Conservation (phyloP, 1,140 invertebrate species). For the Eciton burchellii region DNA sequence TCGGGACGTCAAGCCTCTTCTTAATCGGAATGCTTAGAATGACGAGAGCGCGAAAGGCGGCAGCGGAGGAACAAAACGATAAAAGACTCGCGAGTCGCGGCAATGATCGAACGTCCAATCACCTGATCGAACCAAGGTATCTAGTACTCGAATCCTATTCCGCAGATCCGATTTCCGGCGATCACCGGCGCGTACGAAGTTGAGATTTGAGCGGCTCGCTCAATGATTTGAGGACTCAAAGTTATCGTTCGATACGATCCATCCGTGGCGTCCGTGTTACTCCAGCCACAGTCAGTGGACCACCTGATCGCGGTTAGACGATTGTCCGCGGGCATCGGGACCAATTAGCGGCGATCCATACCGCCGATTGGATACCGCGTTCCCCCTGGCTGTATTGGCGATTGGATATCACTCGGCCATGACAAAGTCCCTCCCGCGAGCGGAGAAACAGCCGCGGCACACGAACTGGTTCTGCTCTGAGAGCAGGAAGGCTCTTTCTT, state of each 20-base stretch:
- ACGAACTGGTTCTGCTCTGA: slow-evolving; percentile 70
- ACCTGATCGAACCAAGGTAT: too few relatives aligned
- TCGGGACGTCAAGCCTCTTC: too few relatives aligned
- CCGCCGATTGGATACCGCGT: slow-evolving; percentile 75
- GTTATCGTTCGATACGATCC: slow-evolving; percentile 28
- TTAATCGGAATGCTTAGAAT: too few relatives aligned
- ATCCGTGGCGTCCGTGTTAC: slow-evolving; percentile 30
- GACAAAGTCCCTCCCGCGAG: slow-evolving; percentile 77
- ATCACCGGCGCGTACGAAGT: neutral
- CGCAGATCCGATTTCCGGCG: neutral
- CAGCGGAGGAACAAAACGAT: too few relatives aligned
- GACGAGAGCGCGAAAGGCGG: too few relatives aligned
- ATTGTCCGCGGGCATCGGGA: slow-evolving; percentile 66
- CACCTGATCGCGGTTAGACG: slow-evolving; percentile 73
- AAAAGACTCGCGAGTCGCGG: too few relatives aligned
- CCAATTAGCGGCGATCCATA: slow-evolving; percentile 74
- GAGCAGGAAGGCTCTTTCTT: slow-evolving; percentile 37
- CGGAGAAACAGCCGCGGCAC: slow-evolving; percentile 51
- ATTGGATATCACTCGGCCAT: slow-evolving; percentile 75
- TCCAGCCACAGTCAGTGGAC: slow-evolving; percentile 60
- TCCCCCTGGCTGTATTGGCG: slow-evolving; percentile 73
- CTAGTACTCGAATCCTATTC: too few relatives aligned
- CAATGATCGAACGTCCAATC: too few relatives aligned
- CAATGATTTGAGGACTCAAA: neutral
- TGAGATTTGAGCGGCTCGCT: neutral